Conservation (phyloP, 2,113 vertebrate genomes). For the Engystomops pustulosus region DNA sequence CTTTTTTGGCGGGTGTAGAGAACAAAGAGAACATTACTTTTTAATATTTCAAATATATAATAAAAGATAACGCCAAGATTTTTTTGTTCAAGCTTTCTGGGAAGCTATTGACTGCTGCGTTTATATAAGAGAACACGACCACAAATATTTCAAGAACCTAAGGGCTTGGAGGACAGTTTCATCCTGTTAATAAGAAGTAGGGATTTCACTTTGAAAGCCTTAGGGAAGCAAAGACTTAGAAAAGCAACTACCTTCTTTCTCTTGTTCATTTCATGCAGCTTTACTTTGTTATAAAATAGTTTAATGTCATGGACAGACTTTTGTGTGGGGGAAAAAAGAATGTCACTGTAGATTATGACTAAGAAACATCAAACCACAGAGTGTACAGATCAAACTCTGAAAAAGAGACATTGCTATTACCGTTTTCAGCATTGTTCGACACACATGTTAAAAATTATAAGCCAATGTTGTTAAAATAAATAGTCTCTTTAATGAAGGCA, state of each 20-base stretch:
- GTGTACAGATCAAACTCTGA: background rate
- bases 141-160: conserved; percentile 44
- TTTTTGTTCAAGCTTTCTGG: conserved; percentile 49
- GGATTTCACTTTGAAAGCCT: conserved; percentile 8
- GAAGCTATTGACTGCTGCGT: conserved; percentile 44
- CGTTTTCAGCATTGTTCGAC: background rate
- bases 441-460: background rate
- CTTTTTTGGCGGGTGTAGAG: background rate
- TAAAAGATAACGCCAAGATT: conserved; percentile 26
- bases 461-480: background rate
- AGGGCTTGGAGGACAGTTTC: conserved; percentile 46
- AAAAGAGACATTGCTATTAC: background rate
- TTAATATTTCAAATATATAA: conserved; percentile 32
- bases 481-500: background rate
- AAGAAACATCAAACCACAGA: too few species aligned
- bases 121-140: conserved; percentile 46
- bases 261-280: conserved; percentile 27
- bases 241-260: conserved; percentile 9
- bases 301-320: conserved; percentile 5
- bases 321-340: background rate
- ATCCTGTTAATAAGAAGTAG: conserved; percentile 54
- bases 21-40: conserved; percentile 30
- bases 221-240: conserved; percentile 40
- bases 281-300: conserved; percentile 22
- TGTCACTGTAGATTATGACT: too few species aligned